Evolutionary conservation across 2,888 invertebrate species (phyloP).

Genomic region (Chrysolina haemoptera): DNA sequence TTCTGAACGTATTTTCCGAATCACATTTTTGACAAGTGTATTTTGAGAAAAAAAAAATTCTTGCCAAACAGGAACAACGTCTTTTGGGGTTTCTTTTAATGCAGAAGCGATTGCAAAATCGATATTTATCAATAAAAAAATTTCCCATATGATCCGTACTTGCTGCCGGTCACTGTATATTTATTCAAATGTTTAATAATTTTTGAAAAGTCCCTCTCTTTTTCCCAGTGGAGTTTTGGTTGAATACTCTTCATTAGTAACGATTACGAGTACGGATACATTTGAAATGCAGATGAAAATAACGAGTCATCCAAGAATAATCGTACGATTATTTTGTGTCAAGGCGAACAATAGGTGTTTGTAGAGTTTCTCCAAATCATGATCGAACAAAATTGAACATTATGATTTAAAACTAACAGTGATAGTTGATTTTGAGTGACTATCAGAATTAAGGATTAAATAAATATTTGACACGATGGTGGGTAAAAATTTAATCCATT

Average conservation of each 20-base stretch:
- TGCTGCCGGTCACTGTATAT: background rate
- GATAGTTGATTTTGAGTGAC: background rate
- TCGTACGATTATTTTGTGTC: slow-evolving; percentile 26
- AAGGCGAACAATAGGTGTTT: background rate
- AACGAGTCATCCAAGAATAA: slow-evolving; percentile 38
- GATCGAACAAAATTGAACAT: background rate
- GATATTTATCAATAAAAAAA: too few relatives aligned
- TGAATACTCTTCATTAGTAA: background rate
- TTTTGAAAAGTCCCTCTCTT: background rate
- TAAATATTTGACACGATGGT: background rate
- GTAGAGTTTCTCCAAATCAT: background rate
- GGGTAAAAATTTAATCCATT: too few relatives aligned
- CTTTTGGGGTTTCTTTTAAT: too few relatives aligned
- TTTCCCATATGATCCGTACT: too few relatives aligned
- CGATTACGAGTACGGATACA: background rate
- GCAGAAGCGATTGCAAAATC: too few relatives aligned
- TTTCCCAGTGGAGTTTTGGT: background rate
- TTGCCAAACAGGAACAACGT: too few relatives aligned
- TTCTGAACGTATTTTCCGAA: too few relatives aligned
- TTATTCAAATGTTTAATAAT: background rate
- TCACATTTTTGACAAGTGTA: too few relatives aligned
- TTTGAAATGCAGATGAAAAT: slow-evolving; percentile 9
- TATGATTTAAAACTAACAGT: slow-evolving; percentile 6
- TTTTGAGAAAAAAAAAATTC: too few relatives aligned
- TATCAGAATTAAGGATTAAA: background rate